A percentile compares a stretch with the other conserved stretches of the same genome.
These are phyloP conservation scores for Chrysoperla carnea DNA, from an alignment of 1,140 invertebrate species.

Conservation along the genomic window DNA sequence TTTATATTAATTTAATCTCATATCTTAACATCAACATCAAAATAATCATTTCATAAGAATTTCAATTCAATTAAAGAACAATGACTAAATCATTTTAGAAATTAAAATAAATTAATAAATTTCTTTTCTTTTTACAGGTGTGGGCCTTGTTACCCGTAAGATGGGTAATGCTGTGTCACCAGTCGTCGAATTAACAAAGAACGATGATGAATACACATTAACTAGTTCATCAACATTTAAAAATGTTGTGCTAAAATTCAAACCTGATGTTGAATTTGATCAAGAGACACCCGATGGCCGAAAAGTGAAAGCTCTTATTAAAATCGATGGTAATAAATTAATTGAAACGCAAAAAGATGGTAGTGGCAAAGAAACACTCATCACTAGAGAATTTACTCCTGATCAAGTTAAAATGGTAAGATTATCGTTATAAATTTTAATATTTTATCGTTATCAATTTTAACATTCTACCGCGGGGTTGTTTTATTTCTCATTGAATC, in stretches of 20 bases:
- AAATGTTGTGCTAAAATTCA: constrained; percentile 59
- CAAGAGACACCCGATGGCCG: constrained; percentile 73
- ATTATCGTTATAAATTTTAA: not conserved
- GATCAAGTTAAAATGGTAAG: constrained; percentile 52
- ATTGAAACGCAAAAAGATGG: constrained; percentile 49
- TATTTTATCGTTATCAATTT: constrained; percentile 1
- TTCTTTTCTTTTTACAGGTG: constrained; percentile 37
- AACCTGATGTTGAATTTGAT: constrained; percentile 65
- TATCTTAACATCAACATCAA: no score
- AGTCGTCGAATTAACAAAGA: constrained; percentile 46
- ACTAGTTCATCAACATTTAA: constrained; percentile 74
- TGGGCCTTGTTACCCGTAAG: constrained; percentile 55
- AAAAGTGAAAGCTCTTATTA: constrained; percentile 55
- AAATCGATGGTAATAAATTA: constrained; percentile 46
- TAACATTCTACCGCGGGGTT: no score
- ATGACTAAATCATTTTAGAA: no score
- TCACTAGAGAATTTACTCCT: constrained; percentile 45
- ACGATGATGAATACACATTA: constrained; percentile 48
- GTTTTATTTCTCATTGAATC: no score
- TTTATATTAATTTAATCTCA: no score
- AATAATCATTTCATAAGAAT: no score
- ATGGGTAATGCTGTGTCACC: constrained; percentile 56
- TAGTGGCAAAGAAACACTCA: constrained; percentile 40
- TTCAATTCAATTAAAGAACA: no score
- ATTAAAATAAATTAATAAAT: not conserved